Evolutionary conservation across 2,888 invertebrate species (phyloP).

Genomic region (Lepidonotus clava): DNA sequence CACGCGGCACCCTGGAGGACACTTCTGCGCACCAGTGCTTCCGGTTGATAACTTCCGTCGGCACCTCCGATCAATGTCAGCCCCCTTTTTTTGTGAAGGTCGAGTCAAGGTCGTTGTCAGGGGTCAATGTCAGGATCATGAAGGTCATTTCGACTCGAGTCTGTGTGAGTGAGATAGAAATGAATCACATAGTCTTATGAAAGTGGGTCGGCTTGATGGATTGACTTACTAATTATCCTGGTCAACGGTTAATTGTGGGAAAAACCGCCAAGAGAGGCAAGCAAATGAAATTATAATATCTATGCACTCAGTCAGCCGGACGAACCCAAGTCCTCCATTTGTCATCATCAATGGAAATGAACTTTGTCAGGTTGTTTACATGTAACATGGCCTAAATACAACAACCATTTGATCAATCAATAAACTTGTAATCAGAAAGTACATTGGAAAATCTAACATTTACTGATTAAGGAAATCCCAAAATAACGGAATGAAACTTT

Average conservation of each 20-base stretch:
- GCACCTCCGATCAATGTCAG: background rate
- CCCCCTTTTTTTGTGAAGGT: background rate
- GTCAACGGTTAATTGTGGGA: conserved; percentile 22
- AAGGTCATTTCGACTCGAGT: background rate
- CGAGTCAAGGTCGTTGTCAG: conserved; percentile 6
- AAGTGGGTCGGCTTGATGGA: too few species aligned
- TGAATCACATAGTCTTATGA: background rate
- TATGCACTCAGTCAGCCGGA: background rate
- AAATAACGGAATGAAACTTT: too few species aligned
- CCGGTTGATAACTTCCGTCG: conserved; percentile 5
- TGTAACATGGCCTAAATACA: too few species aligned
- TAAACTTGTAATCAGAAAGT: too few species aligned
- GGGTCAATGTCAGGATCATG: background rate
- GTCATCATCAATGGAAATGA: background rate
- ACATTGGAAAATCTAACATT: too few species aligned
- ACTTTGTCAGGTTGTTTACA: too few species aligned
- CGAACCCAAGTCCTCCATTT: background rate
- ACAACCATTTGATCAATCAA: too few species aligned
- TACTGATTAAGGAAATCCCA: too few species aligned
- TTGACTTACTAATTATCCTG: background rate
- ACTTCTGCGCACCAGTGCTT: background rate
- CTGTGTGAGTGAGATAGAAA: background rate
- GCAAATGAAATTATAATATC: conserved; percentile 31
- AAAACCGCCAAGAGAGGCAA: background rate
- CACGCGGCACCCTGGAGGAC: background rate